These are phyloP conservation scores for Priocnemis perturbator DNA, from an alignment of 2,888 invertebrate species.

Conservation along the genomic window DNA sequence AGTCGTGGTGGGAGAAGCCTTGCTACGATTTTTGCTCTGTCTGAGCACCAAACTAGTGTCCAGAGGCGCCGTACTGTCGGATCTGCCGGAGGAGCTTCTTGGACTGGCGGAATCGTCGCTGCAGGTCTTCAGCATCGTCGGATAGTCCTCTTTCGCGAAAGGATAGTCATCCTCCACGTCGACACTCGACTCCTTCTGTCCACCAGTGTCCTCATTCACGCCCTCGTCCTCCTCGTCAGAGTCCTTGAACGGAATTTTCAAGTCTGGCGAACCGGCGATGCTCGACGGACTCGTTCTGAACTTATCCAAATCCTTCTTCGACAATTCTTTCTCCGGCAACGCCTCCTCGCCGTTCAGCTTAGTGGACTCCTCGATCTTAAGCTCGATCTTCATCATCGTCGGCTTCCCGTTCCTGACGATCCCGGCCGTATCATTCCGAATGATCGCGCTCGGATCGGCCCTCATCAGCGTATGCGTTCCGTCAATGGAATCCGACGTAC, in stretches of 20 bases:
- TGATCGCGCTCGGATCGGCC: constrained; percentile 64
- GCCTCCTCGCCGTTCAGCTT: constrained; percentile 21
- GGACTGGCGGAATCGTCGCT: constrained; percentile 73
- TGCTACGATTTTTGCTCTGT: constrained; percentile 41
- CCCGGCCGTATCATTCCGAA: constrained; percentile 49
- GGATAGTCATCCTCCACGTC: constrained; percentile 73
- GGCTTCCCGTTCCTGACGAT: constrained; percentile 76
- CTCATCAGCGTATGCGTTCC: constrained; percentile 38
- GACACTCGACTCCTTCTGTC: constrained; percentile 69
- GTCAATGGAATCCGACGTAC: neutral
- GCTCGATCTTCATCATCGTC: constrained; percentile 77
- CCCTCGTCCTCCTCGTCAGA: constrained; percentile 45
- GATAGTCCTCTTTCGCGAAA: constrained; percentile 74
- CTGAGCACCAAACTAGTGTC: constrained; percentile 64
- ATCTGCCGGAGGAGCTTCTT: constrained; percentile 71
- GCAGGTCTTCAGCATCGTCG: constrained; percentile 73
- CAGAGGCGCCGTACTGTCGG: constrained; percentile 71
- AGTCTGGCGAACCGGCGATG: constrained; percentile 27
- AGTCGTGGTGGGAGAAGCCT: constrained; percentile 57
- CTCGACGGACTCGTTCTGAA: constrained; percentile 16
- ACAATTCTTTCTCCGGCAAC: neutral
- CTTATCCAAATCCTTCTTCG: constrained; percentile 24
- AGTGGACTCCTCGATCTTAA: constrained; percentile 67
- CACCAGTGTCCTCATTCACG: constrained; percentile 38
- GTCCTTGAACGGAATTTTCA: constrained; percentile 56